These are phyloP conservation scores for Phymanthus crucifer DNA, from an alignment of 92 coral and sea anemone species.

Conservation along the genomic window DNA sequence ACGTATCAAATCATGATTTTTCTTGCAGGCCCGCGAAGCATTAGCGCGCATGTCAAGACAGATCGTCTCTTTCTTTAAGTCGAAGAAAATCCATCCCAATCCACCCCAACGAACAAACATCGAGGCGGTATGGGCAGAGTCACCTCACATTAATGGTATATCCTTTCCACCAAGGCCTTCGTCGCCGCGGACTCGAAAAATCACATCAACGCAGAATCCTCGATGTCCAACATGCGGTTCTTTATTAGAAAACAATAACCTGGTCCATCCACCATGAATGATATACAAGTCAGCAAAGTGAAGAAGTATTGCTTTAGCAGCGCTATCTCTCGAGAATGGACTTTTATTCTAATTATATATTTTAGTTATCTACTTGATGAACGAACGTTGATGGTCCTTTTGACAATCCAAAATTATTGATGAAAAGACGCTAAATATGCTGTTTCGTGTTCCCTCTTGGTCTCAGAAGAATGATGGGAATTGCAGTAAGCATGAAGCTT, in stretches of 20 bases:
- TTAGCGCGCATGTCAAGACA: slow-evolving; percentile 78
- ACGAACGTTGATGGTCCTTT: too few relatives aligned
- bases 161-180: slow-evolving; percentile 38
- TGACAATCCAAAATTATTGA: too few relatives aligned
- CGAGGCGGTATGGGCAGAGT: slow-evolving; percentile 61
- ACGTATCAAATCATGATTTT: not conserved
- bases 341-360: too few relatives aligned
- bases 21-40: slow-evolving; percentile 74
- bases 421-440: too few relatives aligned
- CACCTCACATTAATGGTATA: slow-evolving; percentile 25
- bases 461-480: too few relatives aligned
- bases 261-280: not conserved
- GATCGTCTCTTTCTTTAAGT: slow-evolving; percentile 65
- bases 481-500: too few relatives aligned
- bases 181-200: slow-evolving; percentile 67
- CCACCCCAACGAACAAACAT: slow-evolving; percentile 50
- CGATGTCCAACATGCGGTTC: slow-evolving; percentile 89
- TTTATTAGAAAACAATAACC: slow-evolving; percentile 52
- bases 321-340: too few relatives aligned
- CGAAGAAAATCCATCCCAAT: slow-evolving; percentile 68
- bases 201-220: slow-evolving; percentile 40
- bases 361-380: too few relatives aligned
- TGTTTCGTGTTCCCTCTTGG: too few relatives aligned
- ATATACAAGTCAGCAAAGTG: too few relatives aligned
- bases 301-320: too few relatives aligned